These are phyloP conservation scores for Crotalus tigris DNA, from an alignment of 2,113 vertebrate species.

Conservation along the genomic window DNA sequence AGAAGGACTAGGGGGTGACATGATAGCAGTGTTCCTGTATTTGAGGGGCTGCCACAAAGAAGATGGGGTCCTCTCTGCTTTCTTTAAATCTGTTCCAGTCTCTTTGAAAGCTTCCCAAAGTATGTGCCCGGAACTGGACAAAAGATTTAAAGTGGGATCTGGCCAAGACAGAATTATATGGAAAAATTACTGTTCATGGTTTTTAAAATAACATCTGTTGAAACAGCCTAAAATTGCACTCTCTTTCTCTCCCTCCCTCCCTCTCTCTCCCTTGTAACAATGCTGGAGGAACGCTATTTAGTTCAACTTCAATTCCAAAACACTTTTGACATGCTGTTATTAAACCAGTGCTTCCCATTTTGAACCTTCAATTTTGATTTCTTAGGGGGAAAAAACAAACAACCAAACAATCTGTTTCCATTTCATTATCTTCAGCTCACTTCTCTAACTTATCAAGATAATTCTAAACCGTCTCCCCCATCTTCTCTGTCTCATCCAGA, in stretches of 20 bases:
- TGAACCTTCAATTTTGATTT: not conserved
- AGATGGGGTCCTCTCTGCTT: not conserved
- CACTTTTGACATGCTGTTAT: not conserved
- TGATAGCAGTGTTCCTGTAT: too few relatives aligned
- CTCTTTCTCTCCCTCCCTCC: not conserved
- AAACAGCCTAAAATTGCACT: not conserved
- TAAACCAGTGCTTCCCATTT: not conserved
- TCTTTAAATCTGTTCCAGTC: not conserved
- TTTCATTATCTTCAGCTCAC: not conserved
- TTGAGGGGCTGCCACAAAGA: too few relatives aligned
- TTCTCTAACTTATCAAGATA: not conserved
- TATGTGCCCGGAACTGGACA: not conserved
- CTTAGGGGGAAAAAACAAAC: not conserved
- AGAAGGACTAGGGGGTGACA: too few relatives aligned
- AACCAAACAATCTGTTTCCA: not conserved
- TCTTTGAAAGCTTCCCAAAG: not conserved
- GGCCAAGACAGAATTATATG: not conserved
- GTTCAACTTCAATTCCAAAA: not conserved
- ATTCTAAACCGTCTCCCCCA: not conserved
- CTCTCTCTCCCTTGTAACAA: not conserved
- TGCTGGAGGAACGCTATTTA: not conserved
- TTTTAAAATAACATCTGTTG: not conserved
- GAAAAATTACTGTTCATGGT: not conserved
- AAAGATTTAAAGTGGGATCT: not conserved
- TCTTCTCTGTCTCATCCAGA: not conserved